Evolutionary conservation across 2,888 invertebrate genomes (phyloP), one percentile per base, ranked within the genome.

Genomic region (Protodeltote pygarga): DNA sequence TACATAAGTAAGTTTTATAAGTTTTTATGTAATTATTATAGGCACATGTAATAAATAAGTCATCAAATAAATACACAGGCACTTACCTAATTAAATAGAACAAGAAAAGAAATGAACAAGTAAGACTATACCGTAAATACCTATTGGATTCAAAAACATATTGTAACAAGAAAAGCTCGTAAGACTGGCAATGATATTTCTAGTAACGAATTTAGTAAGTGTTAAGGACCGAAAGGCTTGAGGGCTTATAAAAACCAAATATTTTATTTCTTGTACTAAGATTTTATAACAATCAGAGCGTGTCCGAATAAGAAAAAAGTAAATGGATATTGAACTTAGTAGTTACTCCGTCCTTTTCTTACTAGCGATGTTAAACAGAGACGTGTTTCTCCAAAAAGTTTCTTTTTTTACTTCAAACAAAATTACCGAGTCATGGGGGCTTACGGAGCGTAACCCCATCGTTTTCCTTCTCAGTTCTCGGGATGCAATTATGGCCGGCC

Each of bases 401-500:
- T 37, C 53, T 68, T 79, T 78, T 81, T 81, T 78, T 73, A 58
- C 72, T 55, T 55, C 33, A 39, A 32, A 65, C 55, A 69, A 83
- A 85, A 81, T 75, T 55, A 83, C 83, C 66, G 72, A 83, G 83
- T 87, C 86, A 89, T 79, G 78, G 80, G 78, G 76, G 65, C 73
- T 78, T 79, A 75, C 80, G 69, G 79, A 85, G 81, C 86, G 86
- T 85, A 87, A 83, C 82, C 77, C 81, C 77, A 75, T 77, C 82
- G 75, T 85, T 87, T 84, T 83, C 85, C 83, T 81, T 71, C 77
- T 78, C 81, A 68, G 69, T 87, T 89, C 89, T 86, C 77, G 82
- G 87, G 84, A 90, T 79, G 76, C 85, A 89, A 91, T 91, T 89
- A 90, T 79, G 58, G 75, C 73, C 64, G 73, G 76, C 70, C 64